These are phyloP conservation scores for Platycercus adscitus DNA, from an alignment of 2,113 vertebrate species.

Conservation along the genomic window DNA sequence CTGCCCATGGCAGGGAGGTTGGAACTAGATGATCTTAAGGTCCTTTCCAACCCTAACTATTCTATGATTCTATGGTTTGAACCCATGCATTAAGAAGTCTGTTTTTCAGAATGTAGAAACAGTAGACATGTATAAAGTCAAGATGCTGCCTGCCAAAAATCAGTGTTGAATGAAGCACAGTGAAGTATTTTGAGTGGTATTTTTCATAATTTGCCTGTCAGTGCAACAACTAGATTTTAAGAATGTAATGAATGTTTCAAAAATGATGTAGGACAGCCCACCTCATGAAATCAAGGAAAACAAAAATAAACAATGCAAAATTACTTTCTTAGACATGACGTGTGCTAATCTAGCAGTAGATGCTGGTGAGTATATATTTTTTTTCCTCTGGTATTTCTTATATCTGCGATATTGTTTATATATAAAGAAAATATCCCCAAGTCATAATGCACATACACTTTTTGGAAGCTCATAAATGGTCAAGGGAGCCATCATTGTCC, in stretches of 20 bases:
- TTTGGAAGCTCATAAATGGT: neutral
- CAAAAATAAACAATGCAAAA: neutral
- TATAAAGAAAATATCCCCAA: neutral
- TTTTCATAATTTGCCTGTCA: neutral
- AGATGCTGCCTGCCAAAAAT: neutral
- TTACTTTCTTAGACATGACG: neutral
- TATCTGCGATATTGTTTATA: neutral
- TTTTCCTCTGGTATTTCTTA: neutral
- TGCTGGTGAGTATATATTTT: neutral
- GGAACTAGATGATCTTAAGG: too few species aligned
- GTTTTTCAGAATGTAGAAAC: neutral
- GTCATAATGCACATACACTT: neutral
- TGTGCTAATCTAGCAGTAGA: neutral
- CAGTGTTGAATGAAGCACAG: neutral
- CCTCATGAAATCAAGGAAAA: neutral
- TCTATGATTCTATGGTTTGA: neutral
- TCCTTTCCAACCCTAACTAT: too few species aligned
- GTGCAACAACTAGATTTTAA: neutral
- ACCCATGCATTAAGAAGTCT: neutral
- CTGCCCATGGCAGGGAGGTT: too few species aligned
- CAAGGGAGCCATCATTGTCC: neutral
- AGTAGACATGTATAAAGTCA: neutral
- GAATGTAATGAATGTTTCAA: neutral
- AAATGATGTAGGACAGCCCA: neutral
- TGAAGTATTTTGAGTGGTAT: neutral